Evolutionary conservation across 2,888 invertebrate genomes (phyloP).

Genomic region (Xylota sylvarum): DNA sequence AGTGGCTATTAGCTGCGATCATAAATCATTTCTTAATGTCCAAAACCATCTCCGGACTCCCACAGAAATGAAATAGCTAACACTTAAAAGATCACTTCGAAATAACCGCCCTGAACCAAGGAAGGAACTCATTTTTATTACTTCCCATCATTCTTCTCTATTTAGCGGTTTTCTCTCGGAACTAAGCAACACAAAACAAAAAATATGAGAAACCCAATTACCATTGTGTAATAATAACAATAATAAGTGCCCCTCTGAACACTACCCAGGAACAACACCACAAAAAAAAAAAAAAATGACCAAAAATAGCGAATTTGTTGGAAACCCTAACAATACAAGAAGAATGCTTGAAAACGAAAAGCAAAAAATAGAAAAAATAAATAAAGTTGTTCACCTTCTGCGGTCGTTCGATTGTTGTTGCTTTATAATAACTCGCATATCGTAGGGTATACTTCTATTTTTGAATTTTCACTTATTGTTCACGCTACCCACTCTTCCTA

Average conservation of each 20-base stretch:
- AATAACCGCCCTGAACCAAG: background rate
- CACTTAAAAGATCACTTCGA: constrained; percentile 17
- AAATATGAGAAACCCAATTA: constrained; percentile 62
- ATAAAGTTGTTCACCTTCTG: constrained; percentile 76
- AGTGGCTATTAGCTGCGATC: background rate
- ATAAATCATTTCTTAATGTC: background rate
- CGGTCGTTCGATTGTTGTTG: constrained; percentile 71
- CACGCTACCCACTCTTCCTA: constrained; percentile 60
- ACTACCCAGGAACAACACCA: background rate
- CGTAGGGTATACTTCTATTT: constrained; percentile 62
- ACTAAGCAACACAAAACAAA: constrained; percentile 16
- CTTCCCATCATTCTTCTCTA: constrained; percentile 27
- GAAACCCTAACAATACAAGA: constrained; percentile 9
- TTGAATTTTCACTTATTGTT: constrained; percentile 59
- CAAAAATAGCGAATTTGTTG: constrained; percentile 54
- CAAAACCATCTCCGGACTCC: background rate
- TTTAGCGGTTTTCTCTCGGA: constrained; percentile 44
- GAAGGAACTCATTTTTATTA: background rate
- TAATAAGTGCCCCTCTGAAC: constrained; percentile 8
- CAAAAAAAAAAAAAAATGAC: constrained; percentile 13
- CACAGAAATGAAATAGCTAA: background rate
- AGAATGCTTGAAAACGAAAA: constrained; percentile 25
- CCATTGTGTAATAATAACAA: constrained; percentile 60
- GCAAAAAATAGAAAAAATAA: constrained; percentile 25
- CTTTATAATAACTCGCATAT: constrained; percentile 22